A percentile compares a stretch with the other conserved stretches of the same genome.
Conservation (phyloP, 2,113 vertebrate species). For the Pterocles gutturalis region DNA sequence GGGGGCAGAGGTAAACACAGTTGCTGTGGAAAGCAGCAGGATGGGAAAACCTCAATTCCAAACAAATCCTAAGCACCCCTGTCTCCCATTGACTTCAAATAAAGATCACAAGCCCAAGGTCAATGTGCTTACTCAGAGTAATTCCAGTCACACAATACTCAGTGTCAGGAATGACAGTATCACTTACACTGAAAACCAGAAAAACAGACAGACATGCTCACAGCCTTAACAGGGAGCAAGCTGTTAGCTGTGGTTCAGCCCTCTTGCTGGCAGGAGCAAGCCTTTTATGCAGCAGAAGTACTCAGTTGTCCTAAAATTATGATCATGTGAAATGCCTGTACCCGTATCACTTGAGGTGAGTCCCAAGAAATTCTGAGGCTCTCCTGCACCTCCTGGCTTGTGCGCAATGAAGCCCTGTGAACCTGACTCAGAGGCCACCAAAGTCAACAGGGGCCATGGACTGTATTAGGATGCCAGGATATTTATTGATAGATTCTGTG, state of each 20-base stretch:
- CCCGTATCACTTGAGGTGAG: not conserved
- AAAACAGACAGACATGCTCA: not conserved
- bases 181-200: not conserved
- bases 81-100: not conserved
- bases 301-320: not conserved
- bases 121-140: conserved; percentile 21
- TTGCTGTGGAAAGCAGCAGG: not conserved
- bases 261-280: not conserved
- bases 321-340: rapidly evolving
- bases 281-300: not conserved
- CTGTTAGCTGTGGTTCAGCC: not conserved
- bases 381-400: not conserved
- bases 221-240: not conserved
- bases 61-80: not conserved
- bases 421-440: not conserved
- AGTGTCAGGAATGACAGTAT: not conserved
- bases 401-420: not conserved
- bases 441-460: not conserved
- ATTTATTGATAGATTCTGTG: not conserved
- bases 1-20: not conserved
- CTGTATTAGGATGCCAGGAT: not conserved
- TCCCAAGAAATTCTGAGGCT: not conserved
- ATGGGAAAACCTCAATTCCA: not conserved
- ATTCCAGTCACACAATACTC: not conserved
- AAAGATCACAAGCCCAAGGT: not conserved